A percentile compares a stretch with the other conserved stretches of the same genome.
Conservation (phyloP, 2,113 vertebrate species). For the Hystrix brachyura region DNA sequence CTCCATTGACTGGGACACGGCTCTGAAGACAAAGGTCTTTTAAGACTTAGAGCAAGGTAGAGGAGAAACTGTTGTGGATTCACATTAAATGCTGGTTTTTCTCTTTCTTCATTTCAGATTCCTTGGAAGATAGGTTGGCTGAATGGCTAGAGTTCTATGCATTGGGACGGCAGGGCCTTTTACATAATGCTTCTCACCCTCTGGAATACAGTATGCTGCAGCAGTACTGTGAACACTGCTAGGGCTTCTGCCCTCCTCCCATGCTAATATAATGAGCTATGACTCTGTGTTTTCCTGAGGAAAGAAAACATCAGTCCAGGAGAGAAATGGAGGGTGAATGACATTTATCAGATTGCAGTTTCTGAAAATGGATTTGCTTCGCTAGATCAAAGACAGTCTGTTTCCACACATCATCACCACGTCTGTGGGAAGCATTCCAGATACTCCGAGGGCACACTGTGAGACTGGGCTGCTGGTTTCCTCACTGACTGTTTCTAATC, state of each 20-base stretch:
- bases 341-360: slow-evolving; percentile 70
- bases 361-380: slow-evolving; percentile 80
- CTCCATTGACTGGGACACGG: neutral
- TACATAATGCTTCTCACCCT: neutral
- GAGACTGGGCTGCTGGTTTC: neutral
- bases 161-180: neutral
- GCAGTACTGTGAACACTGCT: neutral
- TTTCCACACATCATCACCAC: slow-evolving; percentile 62
- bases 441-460: neutral
- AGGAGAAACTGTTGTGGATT: neutral
- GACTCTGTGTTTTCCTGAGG: neutral
- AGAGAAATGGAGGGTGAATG: slow-evolving; percentile 44
- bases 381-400: slow-evolving; percentile 60
- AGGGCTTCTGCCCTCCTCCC: neutral
- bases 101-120: neutral
- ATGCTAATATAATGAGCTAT: neutral
- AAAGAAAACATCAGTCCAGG: slow-evolving; percentile 54
- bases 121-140: neutral
- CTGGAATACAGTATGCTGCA: neutral
- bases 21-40: neutral
- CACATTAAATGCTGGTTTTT: neutral
- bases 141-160: neutral
- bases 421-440: slow-evolving; percentile 29
- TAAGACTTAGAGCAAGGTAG: neutral
- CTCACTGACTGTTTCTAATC: neutral